Conservation (phyloP, 2,888 invertebrate genomes). For the Lithosia quadra region DNA sequence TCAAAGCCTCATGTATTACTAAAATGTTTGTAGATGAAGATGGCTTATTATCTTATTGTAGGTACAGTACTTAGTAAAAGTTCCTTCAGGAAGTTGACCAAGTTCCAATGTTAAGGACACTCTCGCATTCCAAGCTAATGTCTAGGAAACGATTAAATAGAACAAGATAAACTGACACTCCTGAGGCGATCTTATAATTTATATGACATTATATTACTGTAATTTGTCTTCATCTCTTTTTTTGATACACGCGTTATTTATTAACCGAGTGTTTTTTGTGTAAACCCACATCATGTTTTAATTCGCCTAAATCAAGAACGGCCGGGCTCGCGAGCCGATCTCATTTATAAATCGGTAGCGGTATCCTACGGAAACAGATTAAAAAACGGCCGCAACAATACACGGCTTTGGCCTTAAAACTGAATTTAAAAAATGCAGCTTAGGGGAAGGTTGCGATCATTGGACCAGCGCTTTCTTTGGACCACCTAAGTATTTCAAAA, state of each 20-base stretch:
- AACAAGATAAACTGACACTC: conserved; percentile 44
- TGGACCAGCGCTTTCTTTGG: too few relatives aligned
- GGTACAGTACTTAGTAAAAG: not conserved
- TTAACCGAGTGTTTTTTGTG: conserved; percentile 77
- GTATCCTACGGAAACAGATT: conserved; percentile 86
- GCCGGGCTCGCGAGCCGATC: conserved; percentile 68
- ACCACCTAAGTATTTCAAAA: too few relatives aligned
- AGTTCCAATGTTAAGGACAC: conserved; percentile 14
- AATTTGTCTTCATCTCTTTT: conserved; percentile 84
- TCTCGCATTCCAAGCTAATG: conserved; percentile 43
- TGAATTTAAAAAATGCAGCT: conserved; percentile 85
- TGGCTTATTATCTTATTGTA: not conserved
- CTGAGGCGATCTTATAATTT: conserved; percentile 61
- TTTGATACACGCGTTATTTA: conserved; percentile 80
- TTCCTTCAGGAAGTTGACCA: not conserved
- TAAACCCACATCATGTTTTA: conserved; percentile 83
- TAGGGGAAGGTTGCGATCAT: too few relatives aligned
- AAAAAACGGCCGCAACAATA: conserved; percentile 82
- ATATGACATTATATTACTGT: conserved; percentile 72
- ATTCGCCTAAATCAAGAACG: conserved; percentile 82
- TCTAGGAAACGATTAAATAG: conserved; percentile 40
- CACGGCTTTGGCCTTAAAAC: conserved; percentile 80
- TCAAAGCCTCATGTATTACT: not conserved
- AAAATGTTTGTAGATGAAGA: too few relatives aligned
- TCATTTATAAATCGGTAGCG: conserved; percentile 86